These are phyloP conservation scores for Coelogynopora nodosa DNA, from an alignment of 2,888 invertebrate species.

Conservation along the genomic window DNA sequence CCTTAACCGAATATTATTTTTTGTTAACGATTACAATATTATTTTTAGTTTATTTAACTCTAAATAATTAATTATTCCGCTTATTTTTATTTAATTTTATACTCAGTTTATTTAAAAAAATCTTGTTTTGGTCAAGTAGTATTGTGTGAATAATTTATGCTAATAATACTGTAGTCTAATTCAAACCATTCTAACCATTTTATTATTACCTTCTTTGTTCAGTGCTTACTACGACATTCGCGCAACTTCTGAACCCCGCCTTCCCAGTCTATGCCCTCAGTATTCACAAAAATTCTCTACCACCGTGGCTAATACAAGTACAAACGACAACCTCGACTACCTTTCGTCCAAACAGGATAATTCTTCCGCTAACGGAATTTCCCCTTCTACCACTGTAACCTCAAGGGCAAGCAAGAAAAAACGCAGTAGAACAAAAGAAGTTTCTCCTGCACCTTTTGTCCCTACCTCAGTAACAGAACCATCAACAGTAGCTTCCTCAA, in stretches of 20 bases:
- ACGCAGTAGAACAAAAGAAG: not conserved
- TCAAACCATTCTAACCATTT: no score
- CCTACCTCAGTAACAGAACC: not conserved
- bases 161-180: no score
- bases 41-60: no score
- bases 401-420: slow-evolving; percentile 1
- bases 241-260: not conserved
- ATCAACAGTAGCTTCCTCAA: not conserved
- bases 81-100: no score
- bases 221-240: not conserved
- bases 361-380: not conserved
- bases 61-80: no score
- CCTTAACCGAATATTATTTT: no score
- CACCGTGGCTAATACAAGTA: not conserved
- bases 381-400: not conserved
- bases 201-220: not conserved
- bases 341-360: not conserved
- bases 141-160: no score
- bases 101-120: no score
- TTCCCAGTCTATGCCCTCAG: not conserved
- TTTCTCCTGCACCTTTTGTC: not conserved
- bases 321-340: not conserved
- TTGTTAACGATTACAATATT: no score
- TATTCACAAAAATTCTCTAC: not conserved
- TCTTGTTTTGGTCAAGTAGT: no score